Evolutionary conservation across 2,113 vertebrate genomes (phyloP).

Genomic region (Podilymbus podiceps): DNA sequence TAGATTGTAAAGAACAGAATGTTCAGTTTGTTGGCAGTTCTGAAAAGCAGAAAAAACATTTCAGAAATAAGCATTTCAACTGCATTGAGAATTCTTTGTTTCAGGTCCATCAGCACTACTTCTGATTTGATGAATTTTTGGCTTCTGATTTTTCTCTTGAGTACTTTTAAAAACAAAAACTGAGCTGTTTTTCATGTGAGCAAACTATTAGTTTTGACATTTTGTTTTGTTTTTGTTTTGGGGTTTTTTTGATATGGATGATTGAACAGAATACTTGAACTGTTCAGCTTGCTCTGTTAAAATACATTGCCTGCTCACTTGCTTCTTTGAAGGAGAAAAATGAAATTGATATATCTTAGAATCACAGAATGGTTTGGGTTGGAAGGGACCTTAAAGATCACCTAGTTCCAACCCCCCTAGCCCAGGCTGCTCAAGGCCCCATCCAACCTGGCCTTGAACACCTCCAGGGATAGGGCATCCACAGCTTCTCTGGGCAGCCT

Average conservation of each 20-base stretch:
- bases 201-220: not conserved
- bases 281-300: not conserved
- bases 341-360: not conserved
- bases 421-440: too few relatives aligned
- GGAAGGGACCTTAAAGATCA: too few relatives aligned
- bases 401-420: too few relatives aligned
- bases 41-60: not conserved
- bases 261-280: not conserved
- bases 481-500: too few relatives aligned
- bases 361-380: too few relatives aligned
- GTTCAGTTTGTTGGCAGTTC: not conserved
- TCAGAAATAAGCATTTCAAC: not conserved
- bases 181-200: not conserved
- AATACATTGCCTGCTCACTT: not conserved
- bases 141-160: not conserved
- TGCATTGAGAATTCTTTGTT: not conserved
- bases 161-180: not conserved
- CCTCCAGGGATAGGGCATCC: too few relatives aligned
- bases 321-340: not conserved
- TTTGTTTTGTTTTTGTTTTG: not conserved
- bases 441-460: too few relatives aligned
- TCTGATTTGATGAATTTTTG: not conserved
- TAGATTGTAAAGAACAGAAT: not conserved
- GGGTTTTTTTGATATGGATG: not conserved
- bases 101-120: not conserved